Evolutionary conservation across 2,888 invertebrate species (phyloP), one percentile per base, ranked within the genome.

Genomic region (Thyatira batis): DNA sequence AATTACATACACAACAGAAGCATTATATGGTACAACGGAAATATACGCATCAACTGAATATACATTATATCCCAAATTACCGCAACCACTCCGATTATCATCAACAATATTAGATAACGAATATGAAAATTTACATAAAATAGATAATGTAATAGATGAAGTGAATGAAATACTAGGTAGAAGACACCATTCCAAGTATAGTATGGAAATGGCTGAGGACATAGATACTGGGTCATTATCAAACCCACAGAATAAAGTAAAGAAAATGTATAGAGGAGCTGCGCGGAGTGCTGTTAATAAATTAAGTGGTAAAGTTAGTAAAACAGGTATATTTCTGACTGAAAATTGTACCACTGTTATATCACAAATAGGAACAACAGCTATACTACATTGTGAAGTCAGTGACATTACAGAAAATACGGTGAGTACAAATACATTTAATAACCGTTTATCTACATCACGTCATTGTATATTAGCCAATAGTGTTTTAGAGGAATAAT

Each of bases 361-460:
- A 80, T 94, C 94, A 55, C 94, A 94, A 82, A 93, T 93, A 69
- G 93, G 94, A 52, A 93, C 94, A 8, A 94, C 94, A 11, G 94
- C 93, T 25, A 85, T 93, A 64, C 75, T 94, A 53, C 94, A 94
- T 71, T 94, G 94, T 78, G 94, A 94, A 92, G 93, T 94, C 76
- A 92, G 93, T 65, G 94, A 94, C 69, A 93, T 94, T 50, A 93
- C 93, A 39, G 93, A 94, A 74, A 93, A 93, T 67, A 94, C 94
- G 85, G 94, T 94, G 78, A 92, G 93, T 84, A 1, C 6, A n/a
- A n/a, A n/a, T n/a, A n/a, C n/a, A n/a, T n/a, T n/a, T n/a, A n/a
- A n/a, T n/a, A n/a, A n/a, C n/a, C n/a, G n/a, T n/a, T n/a, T n/a
- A n/a, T n/a, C n/a, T n/a, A n/a, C n/a, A n/a, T n/a, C n/a, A n/a